Percentiles rank a stretch among this genome's conserved stretches.
Evolutionary conservation across 2,888 invertebrate genomes (phyloP).

Genomic region (Melieria crassipennis): DNA sequence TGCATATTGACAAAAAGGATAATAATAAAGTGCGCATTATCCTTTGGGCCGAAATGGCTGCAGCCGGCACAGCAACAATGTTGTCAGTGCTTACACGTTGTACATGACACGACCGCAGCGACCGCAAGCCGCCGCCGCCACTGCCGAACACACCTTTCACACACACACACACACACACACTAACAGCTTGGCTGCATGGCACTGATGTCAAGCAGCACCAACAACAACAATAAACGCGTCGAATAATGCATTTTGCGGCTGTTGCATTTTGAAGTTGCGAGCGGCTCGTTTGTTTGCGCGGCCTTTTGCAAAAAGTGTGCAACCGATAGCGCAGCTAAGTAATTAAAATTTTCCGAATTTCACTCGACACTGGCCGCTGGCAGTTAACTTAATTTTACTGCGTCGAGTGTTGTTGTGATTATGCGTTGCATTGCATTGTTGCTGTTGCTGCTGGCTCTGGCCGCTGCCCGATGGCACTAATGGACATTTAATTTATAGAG

Average conservation of each 20-base stretch:
- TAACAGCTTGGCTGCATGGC: neutral
- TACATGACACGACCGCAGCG: constrained; percentile 19
- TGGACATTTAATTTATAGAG: constrained; percentile 51
- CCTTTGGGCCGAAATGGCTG: neutral
- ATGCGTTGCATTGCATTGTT: constrained; percentile 2
- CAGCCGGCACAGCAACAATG: constrained; percentile 4
- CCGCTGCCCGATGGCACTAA: constrained; percentile 44
- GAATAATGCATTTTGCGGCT: neutral
- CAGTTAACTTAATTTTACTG: constrained; percentile 53
- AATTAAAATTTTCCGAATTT: constrained; percentile 38
- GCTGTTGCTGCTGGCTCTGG: neutral
- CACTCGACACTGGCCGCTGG: constrained; percentile 25
- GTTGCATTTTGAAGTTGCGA: constrained; percentile 17
- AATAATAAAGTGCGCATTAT: neutral
- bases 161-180: neutral
- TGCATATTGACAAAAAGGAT: constrained; percentile 12
- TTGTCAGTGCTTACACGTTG: constrained; percentile 12
- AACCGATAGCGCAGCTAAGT: constrained; percentile 41
- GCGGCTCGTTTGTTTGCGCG: neutral
- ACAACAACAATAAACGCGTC: neutral
- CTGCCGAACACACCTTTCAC: too few species aligned
- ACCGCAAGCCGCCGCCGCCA: neutral
- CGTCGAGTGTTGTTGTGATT: constrained; percentile 15
- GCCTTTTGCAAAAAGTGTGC: constrained; percentile 12
- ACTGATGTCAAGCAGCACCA: neutral